Evolutionary conservation across 30 jellyfish, hydroid and myxozoan species (phyloP), one percentile per base, ranked within the genome.

Genomic region (Haliclystus octoradiatus): DNA sequence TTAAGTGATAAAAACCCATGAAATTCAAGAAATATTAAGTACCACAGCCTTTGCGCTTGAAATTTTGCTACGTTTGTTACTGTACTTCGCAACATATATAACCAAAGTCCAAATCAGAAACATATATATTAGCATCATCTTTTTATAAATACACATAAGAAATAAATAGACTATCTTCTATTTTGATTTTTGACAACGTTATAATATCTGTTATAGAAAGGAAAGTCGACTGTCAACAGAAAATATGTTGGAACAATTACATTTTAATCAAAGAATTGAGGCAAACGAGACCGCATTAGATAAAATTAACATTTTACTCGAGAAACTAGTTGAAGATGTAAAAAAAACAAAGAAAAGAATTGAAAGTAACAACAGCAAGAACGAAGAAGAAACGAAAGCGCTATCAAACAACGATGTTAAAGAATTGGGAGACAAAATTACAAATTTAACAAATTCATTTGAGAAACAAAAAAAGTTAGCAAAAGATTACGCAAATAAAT

Each of bases 161-260:
- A n/a, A n/a, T n/a, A n/a, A n/a, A n/a, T n/a, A n/a, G n/a, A n/a
- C n/a, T n/a, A n/a, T n/a, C n/a, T n/a, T n/a, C n/a, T n/a, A n/a
- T n/a, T n/a, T n/a, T n/a, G n/a, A n/a, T n/a, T n/a, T n/a, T n/a
- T n/a, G n/a, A n/a, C n/a, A n/a, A n/a, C n/a, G n/a, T n/a, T n/a
- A n/a, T n/a, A n/a, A n/a, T n/a, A n/a, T n/a, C n/a, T n/a, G n/a
- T n/a, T n/a, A n/a, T n/a, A n/a, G n/a, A n/a, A n/a, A n/a, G n/a
- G n/a, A n/a, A n/a, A 88, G 94, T 81, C 74, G 76, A 53, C 79
- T 94, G 4, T 94, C 94, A 3, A 92, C 93, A 29, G 87, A 94
- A 34, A 93, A 88, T 62, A 79, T 88, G 97, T 79, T 93, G 93
- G 94, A 88, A 26, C 71, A 72, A 24, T 63, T 88, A 63, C 74